These are phyloP conservation scores for Anarsia innoxiella DNA, from an alignment of 2,888 invertebrate genomes.

Conservation along the genomic window DNA sequence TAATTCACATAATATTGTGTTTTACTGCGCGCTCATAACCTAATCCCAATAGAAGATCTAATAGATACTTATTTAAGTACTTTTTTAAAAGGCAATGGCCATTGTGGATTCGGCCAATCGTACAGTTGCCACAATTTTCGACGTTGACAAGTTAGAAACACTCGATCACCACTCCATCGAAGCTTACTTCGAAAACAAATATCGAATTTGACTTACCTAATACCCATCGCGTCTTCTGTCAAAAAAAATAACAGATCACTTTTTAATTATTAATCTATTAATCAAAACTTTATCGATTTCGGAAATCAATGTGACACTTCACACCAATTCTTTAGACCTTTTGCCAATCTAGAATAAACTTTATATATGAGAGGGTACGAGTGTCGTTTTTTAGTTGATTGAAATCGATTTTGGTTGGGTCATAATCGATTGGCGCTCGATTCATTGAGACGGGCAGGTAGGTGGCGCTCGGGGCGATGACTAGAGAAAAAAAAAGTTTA, in stretches of 20 bases:
- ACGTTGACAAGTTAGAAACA: too few species aligned
- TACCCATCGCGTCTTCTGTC: not conserved
- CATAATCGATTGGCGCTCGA: constrained; percentile 1
- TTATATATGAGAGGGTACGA: too few species aligned
- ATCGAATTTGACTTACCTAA: not conserved
- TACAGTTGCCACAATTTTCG: too few species aligned
- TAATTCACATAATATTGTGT: too few species aligned
- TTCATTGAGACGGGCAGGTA: constrained; percentile 30
- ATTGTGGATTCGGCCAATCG: too few species aligned
- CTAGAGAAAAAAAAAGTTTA: constrained; percentile 5
- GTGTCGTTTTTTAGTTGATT: too few species aligned
- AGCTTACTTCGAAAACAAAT: not conserved
- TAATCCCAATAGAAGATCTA: too few species aligned
- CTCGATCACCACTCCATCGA: too few species aligned
- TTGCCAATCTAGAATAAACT: too few species aligned
- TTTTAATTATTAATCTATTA: constrained; percentile 2
- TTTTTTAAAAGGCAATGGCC: too few species aligned
- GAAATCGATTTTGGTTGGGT: not conserved
- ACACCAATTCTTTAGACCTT: not conserved
- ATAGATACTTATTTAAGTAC: too few species aligned
- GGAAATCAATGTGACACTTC: not conserved
- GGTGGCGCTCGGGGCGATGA: not conserved
- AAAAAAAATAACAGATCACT: not conserved
- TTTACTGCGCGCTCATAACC: too few species aligned
- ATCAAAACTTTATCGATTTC: constrained; percentile 1